A percentile compares a stretch with the other conserved stretches of the same genome.
Evolutionary conservation across 2,113 vertebrate genomes (phyloP).

Genomic region (Ploceus nigricollis): DNA sequence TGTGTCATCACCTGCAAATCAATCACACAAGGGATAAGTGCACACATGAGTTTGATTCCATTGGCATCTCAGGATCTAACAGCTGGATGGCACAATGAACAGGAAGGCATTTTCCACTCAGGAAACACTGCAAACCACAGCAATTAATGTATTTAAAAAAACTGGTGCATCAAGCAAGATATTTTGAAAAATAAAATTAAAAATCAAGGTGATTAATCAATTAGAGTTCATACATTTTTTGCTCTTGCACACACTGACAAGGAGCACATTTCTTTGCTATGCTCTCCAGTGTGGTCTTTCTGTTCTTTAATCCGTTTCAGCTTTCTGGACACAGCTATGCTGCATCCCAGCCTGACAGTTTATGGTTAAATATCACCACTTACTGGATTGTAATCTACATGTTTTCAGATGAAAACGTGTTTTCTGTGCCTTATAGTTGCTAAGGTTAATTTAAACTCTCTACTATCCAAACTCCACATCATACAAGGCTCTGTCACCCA

Average conservation of each 20-base stretch:
- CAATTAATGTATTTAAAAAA: conserved; percentile 30
- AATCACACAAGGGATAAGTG: neutral
- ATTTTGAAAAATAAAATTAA: neutral
- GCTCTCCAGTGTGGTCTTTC: neutral
- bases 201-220: neutral
- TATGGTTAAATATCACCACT: neutral
- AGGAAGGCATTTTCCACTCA: neutral
- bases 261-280: neutral
- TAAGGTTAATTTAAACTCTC: neutral
- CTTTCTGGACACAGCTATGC: neutral
- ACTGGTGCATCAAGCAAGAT: neutral
- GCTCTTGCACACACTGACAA: neutral
- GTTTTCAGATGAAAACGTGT: neutral
- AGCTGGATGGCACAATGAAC: neutral
- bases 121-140: conserved; percentile 24
- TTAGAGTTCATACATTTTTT: neutral
- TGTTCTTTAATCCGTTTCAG: neutral
- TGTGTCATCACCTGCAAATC: conserved; percentile 87
- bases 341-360: neutral
- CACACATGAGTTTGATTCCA: neutral
- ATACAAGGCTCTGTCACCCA: neutral
- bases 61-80: neutral
- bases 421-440: neutral
- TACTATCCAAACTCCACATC: neutral
- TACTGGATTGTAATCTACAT: neutral